phyloP scores from a whole-genome alignment of 2,113 vertebrate genomes.

The Notechis scutatus region DNA sequence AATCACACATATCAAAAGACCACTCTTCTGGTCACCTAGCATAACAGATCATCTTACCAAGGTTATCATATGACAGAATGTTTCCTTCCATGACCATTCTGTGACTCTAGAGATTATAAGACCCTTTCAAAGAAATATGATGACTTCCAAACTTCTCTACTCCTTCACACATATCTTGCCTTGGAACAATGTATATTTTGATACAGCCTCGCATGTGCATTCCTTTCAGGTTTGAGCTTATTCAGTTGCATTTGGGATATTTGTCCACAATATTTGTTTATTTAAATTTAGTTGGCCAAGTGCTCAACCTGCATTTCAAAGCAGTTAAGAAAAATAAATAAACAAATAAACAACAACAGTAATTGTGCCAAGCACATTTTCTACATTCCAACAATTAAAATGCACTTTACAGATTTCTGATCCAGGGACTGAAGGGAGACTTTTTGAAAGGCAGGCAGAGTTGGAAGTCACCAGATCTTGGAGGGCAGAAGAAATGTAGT shows the following conservation, averaged over 20 bases:
- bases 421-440: neutral
- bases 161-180: neutral
- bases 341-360: neutral
- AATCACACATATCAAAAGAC: neutral
- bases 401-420: neutral
- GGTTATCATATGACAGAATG: neutral
- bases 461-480: neutral
- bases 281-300: neutral
- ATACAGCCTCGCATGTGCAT: neutral
- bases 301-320: neutral
- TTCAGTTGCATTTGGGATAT: neutral
- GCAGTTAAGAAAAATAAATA: neutral
- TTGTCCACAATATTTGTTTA: neutral
- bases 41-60: neutral
- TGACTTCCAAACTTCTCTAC: neutral
- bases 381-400: neutral
- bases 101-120: neutral
- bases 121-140: neutral
- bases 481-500: neutral
- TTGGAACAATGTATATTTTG: neutral
- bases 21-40: neutral
- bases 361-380: neutral
- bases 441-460: neutral
- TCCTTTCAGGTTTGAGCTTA: neutral
- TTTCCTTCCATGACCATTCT: neutral